Evolutionary conservation across 2,888 invertebrate species (phyloP).

Genomic region (Metellina segmentata): DNA sequence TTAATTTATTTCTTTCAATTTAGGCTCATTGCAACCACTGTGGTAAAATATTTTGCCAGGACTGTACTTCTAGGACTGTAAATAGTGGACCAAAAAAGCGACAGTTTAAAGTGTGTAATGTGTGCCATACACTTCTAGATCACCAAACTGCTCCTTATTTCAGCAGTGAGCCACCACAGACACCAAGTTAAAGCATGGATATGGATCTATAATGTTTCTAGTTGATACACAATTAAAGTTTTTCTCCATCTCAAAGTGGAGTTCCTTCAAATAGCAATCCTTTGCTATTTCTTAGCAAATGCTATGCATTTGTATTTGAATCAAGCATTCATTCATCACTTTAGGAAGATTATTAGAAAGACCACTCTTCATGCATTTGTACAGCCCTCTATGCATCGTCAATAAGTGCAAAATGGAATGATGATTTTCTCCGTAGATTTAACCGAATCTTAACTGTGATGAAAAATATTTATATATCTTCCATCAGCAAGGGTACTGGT

Average conservation of each 20-base stretch:
- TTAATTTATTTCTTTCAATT: conserved; percentile 53
- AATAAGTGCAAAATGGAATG: neutral
- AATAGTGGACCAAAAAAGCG: conserved; percentile 91
- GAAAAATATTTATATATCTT: conserved; percentile 28
- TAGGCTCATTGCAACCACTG: conserved; percentile 96
- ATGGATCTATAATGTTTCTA: conserved; percentile 47
- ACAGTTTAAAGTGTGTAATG: conserved; percentile 95
- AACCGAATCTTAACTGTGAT: conserved; percentile 16
- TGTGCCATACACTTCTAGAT: conserved; percentile 97
- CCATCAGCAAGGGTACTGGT: neutral
- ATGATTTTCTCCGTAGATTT: neutral
- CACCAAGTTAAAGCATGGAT: conserved; percentile 69
- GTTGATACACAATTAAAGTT: conserved; percentile 35
- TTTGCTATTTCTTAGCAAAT: conserved; percentile 63
- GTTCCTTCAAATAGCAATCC: conserved; percentile 41
- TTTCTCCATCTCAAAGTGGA: conserved; percentile 42
- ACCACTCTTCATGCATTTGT: conserved; percentile 27
- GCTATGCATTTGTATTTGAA: conserved; percentile 72
- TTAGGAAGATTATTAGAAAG: conserved; percentile 30
- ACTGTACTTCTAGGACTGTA: conserved; percentile 91
- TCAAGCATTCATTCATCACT: conserved; percentile 26
- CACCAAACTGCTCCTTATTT: conserved; percentile 95
- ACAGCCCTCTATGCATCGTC: neutral
- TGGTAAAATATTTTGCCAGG: conserved; percentile 95
- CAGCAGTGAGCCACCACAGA: conserved; percentile 79